Evolutionary conservation across 2,113 vertebrate species (phyloP).

Genomic region (Montifringilla adamsi): DNA sequence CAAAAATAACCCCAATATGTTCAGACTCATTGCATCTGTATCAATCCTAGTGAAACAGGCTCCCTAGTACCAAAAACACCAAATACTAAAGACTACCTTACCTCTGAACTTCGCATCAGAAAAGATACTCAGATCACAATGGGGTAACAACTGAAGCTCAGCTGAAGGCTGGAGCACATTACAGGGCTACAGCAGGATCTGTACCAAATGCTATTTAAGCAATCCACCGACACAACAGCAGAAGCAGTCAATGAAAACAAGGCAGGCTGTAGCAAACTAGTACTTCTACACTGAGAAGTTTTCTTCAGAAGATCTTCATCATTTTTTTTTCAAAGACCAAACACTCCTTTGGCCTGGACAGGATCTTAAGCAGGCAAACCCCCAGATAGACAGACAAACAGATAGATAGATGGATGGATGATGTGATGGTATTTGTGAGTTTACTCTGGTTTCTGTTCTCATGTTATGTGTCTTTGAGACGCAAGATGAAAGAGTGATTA

Average conservation of each 20-base stretch:
- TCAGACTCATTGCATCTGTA: slow-evolving; percentile 11
- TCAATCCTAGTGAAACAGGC: neutral
- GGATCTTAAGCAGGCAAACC: neutral
- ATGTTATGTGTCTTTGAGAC: neutral
- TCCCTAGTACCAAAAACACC: neutral
- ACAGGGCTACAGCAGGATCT: neutral
- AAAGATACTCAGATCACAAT: neutral
- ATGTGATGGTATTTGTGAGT: neutral
- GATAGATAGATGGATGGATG: neutral
- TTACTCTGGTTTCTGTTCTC: neutral
- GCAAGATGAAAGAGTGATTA: neutral
- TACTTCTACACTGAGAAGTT: neutral
- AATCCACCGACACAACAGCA: neutral
- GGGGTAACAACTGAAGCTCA: neutral
- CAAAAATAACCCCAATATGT: neutral
- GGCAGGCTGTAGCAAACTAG: neutral
- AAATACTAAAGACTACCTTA: neutral
- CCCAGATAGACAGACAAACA: neutral
- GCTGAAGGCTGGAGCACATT: neutral
- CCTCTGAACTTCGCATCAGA: neutral
- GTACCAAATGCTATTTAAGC: neutral
- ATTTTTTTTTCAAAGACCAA: neutral
- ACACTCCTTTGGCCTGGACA: neutral
- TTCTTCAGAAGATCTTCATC: neutral
- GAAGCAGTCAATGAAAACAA: neutral